A percentile compares a stretch with the other conserved stretches of the same genome.
These are phyloP conservation scores for Diadophis punctatus DNA, from an alignment of 2,113 vertebrate genomes.

Conservation along the genomic window DNA sequence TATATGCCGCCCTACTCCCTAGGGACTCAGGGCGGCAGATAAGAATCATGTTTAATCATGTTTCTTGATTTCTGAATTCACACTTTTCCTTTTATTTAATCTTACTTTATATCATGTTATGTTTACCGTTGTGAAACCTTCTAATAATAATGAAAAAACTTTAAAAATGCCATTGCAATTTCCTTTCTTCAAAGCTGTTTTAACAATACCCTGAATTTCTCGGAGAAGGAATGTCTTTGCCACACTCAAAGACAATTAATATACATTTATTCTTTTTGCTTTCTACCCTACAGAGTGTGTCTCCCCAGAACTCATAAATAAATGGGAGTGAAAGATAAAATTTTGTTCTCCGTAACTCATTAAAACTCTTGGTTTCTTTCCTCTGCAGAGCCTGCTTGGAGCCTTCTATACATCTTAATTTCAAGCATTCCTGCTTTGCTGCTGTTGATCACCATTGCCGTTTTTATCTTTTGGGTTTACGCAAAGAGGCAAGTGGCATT, in stretches of 20 bases:
- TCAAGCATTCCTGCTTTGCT: conserved; percentile 76
- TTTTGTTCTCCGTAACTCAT: background rate
- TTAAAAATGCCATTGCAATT: background rate
- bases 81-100: background rate
- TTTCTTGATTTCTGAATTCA: background rate
- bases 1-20: too few relatives aligned
- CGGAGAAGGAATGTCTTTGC: background rate
- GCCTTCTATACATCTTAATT: conserved; percentile 80
- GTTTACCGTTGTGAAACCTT: background rate
- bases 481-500: conserved; percentile 72
- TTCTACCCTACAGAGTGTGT: background rate
- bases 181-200: background rate
- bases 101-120: background rate
- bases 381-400: conserved; percentile 63
- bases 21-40: too few relatives aligned
- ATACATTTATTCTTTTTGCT: background rate
- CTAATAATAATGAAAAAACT: background rate
- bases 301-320: background rate
- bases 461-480: conserved; percentile 78
- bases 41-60: too few relatives aligned
- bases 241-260: background rate
- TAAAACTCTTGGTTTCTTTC: background rate
- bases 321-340: background rate
- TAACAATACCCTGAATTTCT: background rate
- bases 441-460: conserved; percentile 65